These are phyloP conservation scores for Poecile montanus DNA, from an alignment of 2,797 vertebrate species.

Conservation along the genomic window DNA sequence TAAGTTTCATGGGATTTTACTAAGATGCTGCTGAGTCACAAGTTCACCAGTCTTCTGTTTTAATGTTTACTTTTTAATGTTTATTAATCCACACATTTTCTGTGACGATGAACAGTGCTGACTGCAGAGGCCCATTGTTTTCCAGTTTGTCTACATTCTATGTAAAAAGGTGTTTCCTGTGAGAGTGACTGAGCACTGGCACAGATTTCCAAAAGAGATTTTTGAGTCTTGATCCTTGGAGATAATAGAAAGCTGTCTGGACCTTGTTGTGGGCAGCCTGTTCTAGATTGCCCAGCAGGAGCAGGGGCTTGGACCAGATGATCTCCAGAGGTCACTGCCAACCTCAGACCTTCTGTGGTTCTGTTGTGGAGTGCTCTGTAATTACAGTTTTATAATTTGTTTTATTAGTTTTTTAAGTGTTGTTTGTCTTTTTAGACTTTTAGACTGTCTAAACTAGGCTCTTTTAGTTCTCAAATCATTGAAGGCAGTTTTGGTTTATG, in stretches of 20 bases:
- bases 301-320: not conserved
- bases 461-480: not conserved
- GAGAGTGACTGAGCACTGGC: not conserved
- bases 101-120: not conserved
- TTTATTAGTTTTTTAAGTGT: not conserved
- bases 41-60: not conserved
- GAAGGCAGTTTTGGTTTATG: not conserved
- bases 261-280: not conserved
- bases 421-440: not conserved
- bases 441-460: not conserved
- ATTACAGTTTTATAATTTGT: not conserved
- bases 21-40: not conserved
- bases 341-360: not conserved
- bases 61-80: not conserved
- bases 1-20: not conserved
- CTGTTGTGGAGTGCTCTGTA: not conserved
- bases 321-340: not conserved
- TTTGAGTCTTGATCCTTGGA: not conserved
- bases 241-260: not conserved
- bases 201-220: not conserved
- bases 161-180: not conserved
- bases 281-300: not conserved
- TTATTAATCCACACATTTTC: not conserved
- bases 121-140: not conserved
- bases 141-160: not conserved